Conservation (phyloP, 2,113 vertebrate species). For the Lamprologus sp. region DNA sequence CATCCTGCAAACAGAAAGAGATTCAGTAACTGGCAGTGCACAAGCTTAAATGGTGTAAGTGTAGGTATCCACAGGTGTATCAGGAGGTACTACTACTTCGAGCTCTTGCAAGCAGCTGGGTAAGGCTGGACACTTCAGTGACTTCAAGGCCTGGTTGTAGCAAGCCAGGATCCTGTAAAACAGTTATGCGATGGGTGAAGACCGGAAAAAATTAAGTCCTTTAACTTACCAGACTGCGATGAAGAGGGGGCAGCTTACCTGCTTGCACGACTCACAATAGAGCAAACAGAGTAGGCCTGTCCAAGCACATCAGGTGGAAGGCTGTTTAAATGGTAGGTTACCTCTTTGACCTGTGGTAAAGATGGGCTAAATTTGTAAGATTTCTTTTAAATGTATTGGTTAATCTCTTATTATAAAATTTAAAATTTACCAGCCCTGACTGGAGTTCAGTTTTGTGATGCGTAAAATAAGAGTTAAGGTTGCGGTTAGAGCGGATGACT, state of each 20-base stretch:
- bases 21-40: background rate
- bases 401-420: background rate
- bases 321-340: constrained; percentile 59
- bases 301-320: constrained; percentile 68
- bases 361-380: background rate
- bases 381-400: background rate
- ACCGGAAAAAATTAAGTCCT: background rate
- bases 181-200: background rate
- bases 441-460: constrained; percentile 56
- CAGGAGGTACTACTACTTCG: background rate
- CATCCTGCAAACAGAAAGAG: constrained; percentile 19
- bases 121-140: constrained; percentile 6
- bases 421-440: constrained; percentile 19
- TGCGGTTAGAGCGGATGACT: constrained; percentile 79
- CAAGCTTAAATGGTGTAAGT: background rate
- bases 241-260: constrained; percentile 38
- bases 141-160: constrained; percentile 48
- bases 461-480: constrained; percentile 78
- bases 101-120: constrained; percentile 59
- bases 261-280: constrained; percentile 54
- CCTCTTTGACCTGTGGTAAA: constrained; percentile 42
- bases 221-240: background rate
- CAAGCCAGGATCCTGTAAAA: constrained; percentile 60
- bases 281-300: constrained; percentile 57
- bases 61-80: background rate